phyloP scores from a whole-genome alignment of 2,113 vertebrate genomes.

The Cnemophilus loriae region DNA sequence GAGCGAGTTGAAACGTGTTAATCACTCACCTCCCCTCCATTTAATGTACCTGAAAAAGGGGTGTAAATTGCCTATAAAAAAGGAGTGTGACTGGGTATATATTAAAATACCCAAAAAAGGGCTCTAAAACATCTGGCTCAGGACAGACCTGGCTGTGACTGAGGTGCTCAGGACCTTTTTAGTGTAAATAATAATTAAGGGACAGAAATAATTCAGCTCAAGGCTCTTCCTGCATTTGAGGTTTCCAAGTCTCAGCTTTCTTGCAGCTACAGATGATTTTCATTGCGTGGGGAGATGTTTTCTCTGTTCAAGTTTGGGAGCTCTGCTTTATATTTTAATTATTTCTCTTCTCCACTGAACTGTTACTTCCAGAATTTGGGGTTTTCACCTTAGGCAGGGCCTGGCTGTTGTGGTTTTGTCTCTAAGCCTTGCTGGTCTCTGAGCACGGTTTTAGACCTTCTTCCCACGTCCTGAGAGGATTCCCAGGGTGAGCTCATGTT shows the following conservation, averaged over 20 bases:
- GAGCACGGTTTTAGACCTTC: fast-evolving
- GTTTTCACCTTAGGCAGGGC: neutral
- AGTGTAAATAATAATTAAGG: neutral
- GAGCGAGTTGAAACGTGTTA: neutral
- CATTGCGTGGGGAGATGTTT: neutral
- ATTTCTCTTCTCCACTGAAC: neutral
- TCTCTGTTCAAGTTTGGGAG: neutral
- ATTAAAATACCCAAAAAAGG: neutral
- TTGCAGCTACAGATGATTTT: neutral
- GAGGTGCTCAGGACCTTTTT: neutral
- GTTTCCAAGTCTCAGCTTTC: neutral
- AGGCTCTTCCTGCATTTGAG: fast-evolving
- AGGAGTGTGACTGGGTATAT: neutral
- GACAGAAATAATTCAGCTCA: neutral
- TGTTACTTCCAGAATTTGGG: neutral
- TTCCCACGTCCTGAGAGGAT: neutral
- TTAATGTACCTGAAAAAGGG: neutral
- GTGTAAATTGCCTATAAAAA: neutral
- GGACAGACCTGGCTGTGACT: neutral
- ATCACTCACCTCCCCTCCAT: neutral
- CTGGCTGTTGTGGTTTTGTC: neutral
- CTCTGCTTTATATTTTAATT: neutral
- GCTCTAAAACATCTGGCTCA: neutral
- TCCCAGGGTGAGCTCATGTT: fast-evolving
- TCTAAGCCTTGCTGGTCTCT: neutral